phyloP scores from a whole-genome alignment of 2,113 vertebrate genomes.

The Cavia porcellus region DNA sequence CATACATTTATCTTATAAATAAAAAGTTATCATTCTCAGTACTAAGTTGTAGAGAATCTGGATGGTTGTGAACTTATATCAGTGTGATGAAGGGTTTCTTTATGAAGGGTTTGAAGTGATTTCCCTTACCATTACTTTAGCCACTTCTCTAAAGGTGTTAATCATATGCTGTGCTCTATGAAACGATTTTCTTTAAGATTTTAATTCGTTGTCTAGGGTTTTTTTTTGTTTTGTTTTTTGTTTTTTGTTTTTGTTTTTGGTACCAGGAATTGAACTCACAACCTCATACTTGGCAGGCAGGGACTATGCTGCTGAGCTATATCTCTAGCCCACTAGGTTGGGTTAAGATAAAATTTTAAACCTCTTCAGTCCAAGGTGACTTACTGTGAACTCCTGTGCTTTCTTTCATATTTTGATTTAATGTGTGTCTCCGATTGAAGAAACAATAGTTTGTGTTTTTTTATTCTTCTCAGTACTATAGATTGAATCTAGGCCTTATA shows the following conservation, averaged over 20 bases:
- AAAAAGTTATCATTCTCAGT: slow-evolving; percentile 1
- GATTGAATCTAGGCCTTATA: background rate
- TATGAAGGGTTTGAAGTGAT: slow-evolving; percentile 3
- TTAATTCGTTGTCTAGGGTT: slow-evolving; percentile 44
- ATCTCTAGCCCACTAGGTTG: background rate
- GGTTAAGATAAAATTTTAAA: slow-evolving; percentile 66
- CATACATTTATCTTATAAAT: background rate
- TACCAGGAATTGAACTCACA: too few species aligned
- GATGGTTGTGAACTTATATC: background rate
- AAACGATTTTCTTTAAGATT: slow-evolving; percentile 40
- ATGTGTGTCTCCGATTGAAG: background rate
- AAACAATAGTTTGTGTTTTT: slow-evolving; percentile 13
- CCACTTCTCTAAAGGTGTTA: slow-evolving; percentile 43
- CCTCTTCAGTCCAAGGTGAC: background rate
- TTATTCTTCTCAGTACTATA: background rate
- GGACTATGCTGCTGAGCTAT: too few species aligned
- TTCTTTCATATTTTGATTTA: slow-evolving; percentile 54
- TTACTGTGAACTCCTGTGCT: background rate
- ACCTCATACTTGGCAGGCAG: too few species aligned
- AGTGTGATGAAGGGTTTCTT: slow-evolving; percentile 7
- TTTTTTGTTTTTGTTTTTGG: too few species aligned
- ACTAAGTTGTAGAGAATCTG: background rate
- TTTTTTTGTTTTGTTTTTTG: background rate
- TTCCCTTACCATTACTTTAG: slow-evolving; percentile 20
- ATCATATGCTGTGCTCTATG: background rate